Conservation (phyloP, 2,797 vertebrate genomes). For the Steatocranus sp. region DNA sequence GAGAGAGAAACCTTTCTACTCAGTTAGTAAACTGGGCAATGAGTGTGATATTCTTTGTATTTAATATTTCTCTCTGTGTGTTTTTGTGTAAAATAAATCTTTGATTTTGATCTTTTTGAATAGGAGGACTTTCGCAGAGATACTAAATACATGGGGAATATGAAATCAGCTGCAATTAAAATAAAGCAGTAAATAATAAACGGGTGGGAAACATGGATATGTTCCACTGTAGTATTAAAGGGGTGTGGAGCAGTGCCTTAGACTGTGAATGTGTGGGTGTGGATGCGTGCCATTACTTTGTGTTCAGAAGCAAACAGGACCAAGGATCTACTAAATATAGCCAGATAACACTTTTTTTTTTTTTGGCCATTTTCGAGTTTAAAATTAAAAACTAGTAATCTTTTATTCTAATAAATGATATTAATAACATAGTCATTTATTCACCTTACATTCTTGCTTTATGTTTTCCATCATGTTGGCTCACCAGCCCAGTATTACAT, state of each 20-base stretch:
- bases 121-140: neutral
- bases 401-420: neutral
- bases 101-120: neutral
- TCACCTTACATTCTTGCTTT: neutral
- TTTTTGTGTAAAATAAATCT: neutral
- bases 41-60: neutral
- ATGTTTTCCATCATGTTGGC: neutral
- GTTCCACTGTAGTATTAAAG: constrained; percentile 18
- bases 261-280: constrained; percentile 55
- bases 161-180: neutral
- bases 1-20: neutral
- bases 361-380: neutral
- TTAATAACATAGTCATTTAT: neutral
- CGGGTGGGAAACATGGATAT: neutral
- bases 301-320: constrained; percentile 8
- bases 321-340: neutral
- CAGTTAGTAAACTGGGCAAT: neutral
- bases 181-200: neutral
- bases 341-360: neutral
- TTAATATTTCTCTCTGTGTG: neutral
- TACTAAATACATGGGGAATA: neutral
- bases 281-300: constrained; percentile 26
- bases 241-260: constrained; percentile 72
- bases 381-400: neutral
- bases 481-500: neutral